A percentile compares a stretch with the other conserved stretches of the same genome.
Evolutionary conservation across 2,888 invertebrate species (phyloP).

Genomic region (Globia sparganii): DNA sequence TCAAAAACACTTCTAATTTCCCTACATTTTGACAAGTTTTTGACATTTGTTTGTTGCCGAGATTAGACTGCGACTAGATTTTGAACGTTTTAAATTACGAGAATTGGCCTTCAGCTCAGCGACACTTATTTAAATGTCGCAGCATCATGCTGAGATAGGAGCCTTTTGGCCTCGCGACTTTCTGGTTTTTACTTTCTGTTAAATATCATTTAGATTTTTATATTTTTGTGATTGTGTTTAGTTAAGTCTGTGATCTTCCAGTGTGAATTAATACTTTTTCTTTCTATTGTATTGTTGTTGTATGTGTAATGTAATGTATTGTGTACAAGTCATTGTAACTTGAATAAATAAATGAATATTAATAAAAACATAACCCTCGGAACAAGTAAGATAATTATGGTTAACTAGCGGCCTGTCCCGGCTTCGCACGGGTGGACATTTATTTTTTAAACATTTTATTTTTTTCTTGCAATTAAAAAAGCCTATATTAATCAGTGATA

Average conservation of each 20-base stretch:
- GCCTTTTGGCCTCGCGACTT: not conserved
- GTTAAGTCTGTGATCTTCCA: not conserved
- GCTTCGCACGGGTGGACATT: too few relatives aligned
- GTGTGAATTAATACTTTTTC: not conserved
- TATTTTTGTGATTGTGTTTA: not conserved
- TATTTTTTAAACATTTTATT: too few relatives aligned
- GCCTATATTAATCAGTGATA: too few relatives aligned
- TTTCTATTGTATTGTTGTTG: not conserved
- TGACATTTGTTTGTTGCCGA: too few relatives aligned
- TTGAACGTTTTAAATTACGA: too few relatives aligned
- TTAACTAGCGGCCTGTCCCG: too few relatives aligned
- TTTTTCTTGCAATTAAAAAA: too few relatives aligned
- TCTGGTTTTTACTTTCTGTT: not conserved
- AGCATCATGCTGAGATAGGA: not conserved
- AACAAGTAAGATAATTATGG: not conserved
- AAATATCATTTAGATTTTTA: too few relatives aligned
- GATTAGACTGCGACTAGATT: too few relatives aligned
- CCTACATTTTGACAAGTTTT: too few relatives aligned
- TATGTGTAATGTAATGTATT: not conserved
- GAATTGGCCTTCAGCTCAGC: too few relatives aligned
- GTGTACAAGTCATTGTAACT: not conserved
- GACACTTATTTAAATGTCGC: not conserved
- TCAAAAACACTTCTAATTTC: too few relatives aligned
- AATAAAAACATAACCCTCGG: not conserved
- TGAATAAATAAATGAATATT: not conserved